Percentiles rank a stretch among this genome's conserved stretches.
phyloP scores from a whole-genome alignment of 2,797 vertebrate genomes.

The Coccyzus lansbergi region DNA sequence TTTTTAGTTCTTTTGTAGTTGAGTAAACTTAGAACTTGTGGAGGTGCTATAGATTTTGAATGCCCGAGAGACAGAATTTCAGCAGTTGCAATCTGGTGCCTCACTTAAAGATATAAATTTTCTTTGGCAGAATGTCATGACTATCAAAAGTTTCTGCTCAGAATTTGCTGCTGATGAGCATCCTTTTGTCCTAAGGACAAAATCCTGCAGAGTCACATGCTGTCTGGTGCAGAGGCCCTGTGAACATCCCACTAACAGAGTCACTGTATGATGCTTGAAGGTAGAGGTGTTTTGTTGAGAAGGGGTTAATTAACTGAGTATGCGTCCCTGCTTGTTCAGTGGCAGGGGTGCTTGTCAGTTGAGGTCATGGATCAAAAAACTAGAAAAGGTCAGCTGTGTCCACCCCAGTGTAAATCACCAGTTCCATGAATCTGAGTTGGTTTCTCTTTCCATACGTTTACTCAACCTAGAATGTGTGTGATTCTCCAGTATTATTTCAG shows the following conservation, averaged over 20 bases:
- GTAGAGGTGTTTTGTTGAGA: neutral
- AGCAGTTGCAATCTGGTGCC: neutral
- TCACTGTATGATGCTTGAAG: neutral
- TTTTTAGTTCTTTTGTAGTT: constrained; percentile 44
- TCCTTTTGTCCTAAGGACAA: neutral
- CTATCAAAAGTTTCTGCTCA: neutral
- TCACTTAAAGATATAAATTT: neutral
- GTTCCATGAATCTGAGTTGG: neutral
- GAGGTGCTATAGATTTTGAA: neutral
- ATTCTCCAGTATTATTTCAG: neutral
- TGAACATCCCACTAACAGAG: neutral
- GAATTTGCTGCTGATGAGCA: neutral
- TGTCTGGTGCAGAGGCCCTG: neutral
- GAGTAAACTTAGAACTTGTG: neutral
- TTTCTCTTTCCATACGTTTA: neutral
- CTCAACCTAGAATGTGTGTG: fast-evolving
- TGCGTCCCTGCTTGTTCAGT: neutral
- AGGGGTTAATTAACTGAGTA: neutral
- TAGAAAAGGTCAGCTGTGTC: neutral
- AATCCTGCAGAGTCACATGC: neutral
- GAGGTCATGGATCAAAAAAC: neutral
- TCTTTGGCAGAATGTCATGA: neutral
- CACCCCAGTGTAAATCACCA: neutral
- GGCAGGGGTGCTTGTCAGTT: neutral
- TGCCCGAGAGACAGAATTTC: constrained; percentile 12